Evolutionary conservation across 2,888 invertebrate genomes (phyloP).

Genomic region (Mythimna loreyi): DNA sequence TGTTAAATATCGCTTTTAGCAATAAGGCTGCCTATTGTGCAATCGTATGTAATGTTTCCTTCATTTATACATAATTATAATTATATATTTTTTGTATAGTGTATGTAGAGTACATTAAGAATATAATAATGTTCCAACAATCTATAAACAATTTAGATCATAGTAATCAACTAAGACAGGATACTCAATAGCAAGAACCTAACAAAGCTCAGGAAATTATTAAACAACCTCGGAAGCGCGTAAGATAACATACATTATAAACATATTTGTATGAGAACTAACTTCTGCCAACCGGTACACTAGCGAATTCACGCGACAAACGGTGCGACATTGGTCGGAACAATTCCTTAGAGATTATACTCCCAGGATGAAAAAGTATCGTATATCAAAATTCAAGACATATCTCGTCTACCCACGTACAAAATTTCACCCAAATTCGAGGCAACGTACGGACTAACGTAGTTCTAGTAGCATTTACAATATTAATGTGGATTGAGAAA

Average conservation of each 20-base stretch:
- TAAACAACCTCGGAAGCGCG: not conserved
- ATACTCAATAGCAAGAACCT: not conserved
- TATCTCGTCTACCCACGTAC: not conserved
- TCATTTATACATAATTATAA: too few species aligned
- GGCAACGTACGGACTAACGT: not conserved
- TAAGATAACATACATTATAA: not conserved
- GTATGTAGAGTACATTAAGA: not conserved
- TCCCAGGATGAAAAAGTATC: not conserved
- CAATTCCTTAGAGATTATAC: not conserved
- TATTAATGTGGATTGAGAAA: too few species aligned
- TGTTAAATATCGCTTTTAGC: not conserved
- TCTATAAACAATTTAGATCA: not conserved
- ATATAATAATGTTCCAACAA: not conserved
- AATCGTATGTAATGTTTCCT: not conserved
- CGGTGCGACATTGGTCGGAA: not conserved
- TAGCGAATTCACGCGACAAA: not conserved
- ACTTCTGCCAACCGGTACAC: not conserved
- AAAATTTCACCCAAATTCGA: not conserved
- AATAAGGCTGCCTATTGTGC: not conserved
- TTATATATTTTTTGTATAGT: too few species aligned
- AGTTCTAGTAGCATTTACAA: too few species aligned
- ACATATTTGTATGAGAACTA: not conserved
- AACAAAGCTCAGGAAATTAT: not conserved
- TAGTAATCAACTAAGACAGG: not conserved
- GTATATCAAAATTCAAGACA: not conserved